Base-by-base conservation (phyloP, 2,888 invertebrate species). In the Oligia fasciuncula region DNA sequence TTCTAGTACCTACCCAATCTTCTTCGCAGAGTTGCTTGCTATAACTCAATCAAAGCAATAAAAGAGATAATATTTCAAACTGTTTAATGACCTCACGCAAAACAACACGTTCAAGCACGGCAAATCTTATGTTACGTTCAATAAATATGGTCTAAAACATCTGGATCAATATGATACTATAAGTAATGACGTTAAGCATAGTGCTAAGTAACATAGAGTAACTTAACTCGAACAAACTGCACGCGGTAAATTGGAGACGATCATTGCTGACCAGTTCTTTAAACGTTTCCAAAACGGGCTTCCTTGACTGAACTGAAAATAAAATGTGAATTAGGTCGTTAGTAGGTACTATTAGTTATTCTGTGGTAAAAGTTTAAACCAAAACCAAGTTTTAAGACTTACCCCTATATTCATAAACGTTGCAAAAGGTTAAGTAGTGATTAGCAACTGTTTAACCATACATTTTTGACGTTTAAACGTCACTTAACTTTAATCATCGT, bases 121-220 rank as follows among this genome's bases (percentile, higher is more conserved):
- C 3, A 63, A 63, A 63, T 62, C 63, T 63, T 19, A 35, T 4
- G 1, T 65, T 9, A 65, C 1, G 65, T 9, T 4, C 40, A 65
- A 65, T 19, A 40, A 65, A 2, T 5, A 40, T 4, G 11, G 0
- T 40, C n/a, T 88, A 80, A 76, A 93, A 91, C 70, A 95, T 84
- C 85, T 95, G 94, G 65, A 95, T 92, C 8, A 95, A 84, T 77
- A 95, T 95, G 46, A 95, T 93, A 67, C 94, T 94, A 73, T 95
- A 95, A 1, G 95, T 95, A 23, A 95, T 90, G 5, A 95, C 91
- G 68, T 94, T 95, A 63, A 95, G 91, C 14, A 94, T 69, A 4
- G 93, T 94, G 0, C 93, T 92, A 14, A 95, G 87, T 4, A 94
- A 87, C 84, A 93, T 93, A 0, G 93, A 89, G 79, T 93, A 95